Conservation (phyloP, 2,888 invertebrate species). For the Noctua fimbriata region DNA sequence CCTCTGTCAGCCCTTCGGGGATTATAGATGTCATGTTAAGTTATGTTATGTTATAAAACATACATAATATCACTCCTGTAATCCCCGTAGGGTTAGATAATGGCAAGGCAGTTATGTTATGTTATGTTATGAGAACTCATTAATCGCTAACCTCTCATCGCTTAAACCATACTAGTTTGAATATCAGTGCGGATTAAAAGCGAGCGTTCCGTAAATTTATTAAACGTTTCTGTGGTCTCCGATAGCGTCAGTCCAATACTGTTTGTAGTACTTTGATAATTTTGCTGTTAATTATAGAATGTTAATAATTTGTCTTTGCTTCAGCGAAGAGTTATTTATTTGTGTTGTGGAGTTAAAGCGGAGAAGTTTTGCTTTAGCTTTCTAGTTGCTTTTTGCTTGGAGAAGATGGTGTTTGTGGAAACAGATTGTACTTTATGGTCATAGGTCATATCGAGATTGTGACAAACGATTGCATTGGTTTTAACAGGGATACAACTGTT, state of each 20-base stretch:
- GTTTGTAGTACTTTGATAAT: conserved; percentile 37
- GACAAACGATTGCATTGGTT: too few species aligned
- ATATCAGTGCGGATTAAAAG: conserved; percentile 49
- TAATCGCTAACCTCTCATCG: conserved; percentile 10
- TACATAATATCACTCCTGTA: too few species aligned
- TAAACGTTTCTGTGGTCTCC: conserved; percentile 41
- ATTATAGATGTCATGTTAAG: too few species aligned
- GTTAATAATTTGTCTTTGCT: conserved; percentile 47
- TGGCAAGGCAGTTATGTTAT: too few species aligned
- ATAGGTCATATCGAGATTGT: neutral
- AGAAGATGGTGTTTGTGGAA: neutral
- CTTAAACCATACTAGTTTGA: conserved; percentile 13
- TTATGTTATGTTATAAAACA: too few species aligned
- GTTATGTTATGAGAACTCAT: neutral
- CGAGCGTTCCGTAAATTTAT: conserved; percentile 47
- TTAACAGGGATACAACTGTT: too few species aligned
- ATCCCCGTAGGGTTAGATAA: too few species aligned
- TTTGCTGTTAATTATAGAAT: conserved; percentile 50
- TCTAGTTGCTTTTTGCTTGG: neutral
- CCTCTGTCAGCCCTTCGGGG: too few species aligned
- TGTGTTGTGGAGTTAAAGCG: neutral
- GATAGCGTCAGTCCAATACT: conserved; percentile 43
- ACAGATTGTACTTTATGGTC: neutral
- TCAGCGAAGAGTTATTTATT: conserved; percentile 29
- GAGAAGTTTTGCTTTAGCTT: neutral